A percentile compares a stretch with the other conserved stretches of the same genome.
These are phyloP conservation scores for Conistra vaccinii DNA, from an alignment of 2,888 invertebrate species.

Conservation along the genomic window DNA sequence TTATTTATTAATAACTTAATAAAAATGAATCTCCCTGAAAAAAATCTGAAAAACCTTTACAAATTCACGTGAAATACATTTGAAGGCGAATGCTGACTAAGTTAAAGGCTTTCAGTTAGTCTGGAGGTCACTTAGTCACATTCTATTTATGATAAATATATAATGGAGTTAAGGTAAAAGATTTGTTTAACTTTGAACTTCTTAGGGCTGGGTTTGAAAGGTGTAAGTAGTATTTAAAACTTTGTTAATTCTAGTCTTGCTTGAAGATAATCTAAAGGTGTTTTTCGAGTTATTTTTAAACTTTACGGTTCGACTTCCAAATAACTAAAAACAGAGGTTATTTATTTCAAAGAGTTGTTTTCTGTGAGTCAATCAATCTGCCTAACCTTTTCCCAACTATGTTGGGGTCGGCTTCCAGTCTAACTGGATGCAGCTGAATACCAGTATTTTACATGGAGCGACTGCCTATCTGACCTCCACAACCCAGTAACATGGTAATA, in stretches of 20 bases:
- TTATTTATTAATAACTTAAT: slow-evolving; percentile 16
- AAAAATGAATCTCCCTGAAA: background rate
- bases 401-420: too few species aligned
- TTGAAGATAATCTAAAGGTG: slow-evolving; percentile 1
- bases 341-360: background rate
- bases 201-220: slow-evolving; percentile 38
- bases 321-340: background rate
- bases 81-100: slow-evolving; percentile 29
- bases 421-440: too few species aligned
- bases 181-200: slow-evolving; percentile 47
- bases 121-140: slow-evolving; percentile 50
- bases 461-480: too few species aligned
- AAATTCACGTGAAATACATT: slow-evolving; percentile 38
- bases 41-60: slow-evolving; percentile 18
- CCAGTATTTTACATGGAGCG: too few species aligned
- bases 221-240: slow-evolving; percentile 32
- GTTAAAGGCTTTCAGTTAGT: slow-evolving; percentile 28
- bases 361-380: too few species aligned
- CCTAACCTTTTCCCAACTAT: too few species aligned
- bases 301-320: background rate
- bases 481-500: too few species aligned
- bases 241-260: slow-evolving; percentile 37
- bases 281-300: slow-evolving; percentile 15
- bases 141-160: slow-evolving; percentile 48
- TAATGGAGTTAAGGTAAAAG: slow-evolving; percentile 47